A percentile compares a stretch with the other conserved stretches of the same genome.
Conservation (phyloP, 2,797 vertebrate species). For the Balearica regulorum region DNA sequence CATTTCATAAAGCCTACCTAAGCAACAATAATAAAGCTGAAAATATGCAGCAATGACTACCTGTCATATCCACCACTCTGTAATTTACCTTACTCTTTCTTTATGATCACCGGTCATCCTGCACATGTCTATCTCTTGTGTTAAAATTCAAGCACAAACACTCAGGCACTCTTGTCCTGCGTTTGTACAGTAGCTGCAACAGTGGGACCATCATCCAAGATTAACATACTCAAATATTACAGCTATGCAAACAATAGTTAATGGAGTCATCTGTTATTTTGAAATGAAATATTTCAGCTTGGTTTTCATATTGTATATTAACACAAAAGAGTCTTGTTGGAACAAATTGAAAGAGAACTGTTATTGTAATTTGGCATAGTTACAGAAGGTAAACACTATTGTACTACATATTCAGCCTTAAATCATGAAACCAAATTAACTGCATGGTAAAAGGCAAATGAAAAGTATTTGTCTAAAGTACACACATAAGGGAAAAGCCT, state of each 20-base stretch:
- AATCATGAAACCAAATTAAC: neutral
- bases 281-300: neutral
- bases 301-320: neutral
- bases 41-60: neutral
- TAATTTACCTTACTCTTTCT: neutral
- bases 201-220: neutral
- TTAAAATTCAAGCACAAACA: neutral
- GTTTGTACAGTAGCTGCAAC: neutral
- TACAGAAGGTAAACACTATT: neutral
- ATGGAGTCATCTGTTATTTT: neutral
- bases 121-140: neutral
- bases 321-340: neutral
- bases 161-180: rapidly evolving
- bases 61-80: neutral
- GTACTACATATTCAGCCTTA: neutral
- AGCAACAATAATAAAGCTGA: neutral
- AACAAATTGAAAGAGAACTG: neutral
- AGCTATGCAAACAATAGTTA: neutral
- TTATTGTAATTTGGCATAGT: neutral
- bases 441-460: neutral
- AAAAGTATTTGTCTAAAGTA: neutral
- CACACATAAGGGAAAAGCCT: neutral
- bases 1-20: neutral
- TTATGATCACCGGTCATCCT: neutral
- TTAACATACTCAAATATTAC: neutral